phyloP scores from a whole-genome alignment of 2,797 vertebrate genomes.

The Scolopax rusticola region DNA sequence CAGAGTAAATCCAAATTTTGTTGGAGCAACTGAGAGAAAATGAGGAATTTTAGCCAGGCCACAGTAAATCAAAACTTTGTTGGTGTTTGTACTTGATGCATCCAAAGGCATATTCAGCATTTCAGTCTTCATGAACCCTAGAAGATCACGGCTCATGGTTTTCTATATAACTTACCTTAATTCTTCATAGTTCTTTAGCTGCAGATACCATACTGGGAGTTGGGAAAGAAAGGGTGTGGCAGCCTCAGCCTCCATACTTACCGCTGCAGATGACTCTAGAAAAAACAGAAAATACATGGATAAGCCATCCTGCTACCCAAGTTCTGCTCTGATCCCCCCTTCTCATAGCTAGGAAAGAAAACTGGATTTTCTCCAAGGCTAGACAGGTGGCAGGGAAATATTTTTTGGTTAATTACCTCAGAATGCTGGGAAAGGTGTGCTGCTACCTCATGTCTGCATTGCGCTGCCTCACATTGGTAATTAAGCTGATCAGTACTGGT shows the following conservation, averaged over 20 bases:
- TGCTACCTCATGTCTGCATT: slow-evolving; percentile 69
- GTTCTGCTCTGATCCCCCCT: slow-evolving; percentile 21
- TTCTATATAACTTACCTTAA: neutral
- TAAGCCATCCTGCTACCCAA: slow-evolving; percentile 21
- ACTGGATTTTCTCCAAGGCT: slow-evolving; percentile 71
- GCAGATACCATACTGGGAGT: neutral
- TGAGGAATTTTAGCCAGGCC: neutral
- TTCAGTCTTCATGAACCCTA: neutral
- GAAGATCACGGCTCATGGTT: neutral
- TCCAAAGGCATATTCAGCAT: neutral
- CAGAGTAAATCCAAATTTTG: neutral
- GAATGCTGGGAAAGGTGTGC: slow-evolving; percentile 73
- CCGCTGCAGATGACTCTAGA: neutral
- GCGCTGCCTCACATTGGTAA: slow-evolving; percentile 67
- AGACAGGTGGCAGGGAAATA: slow-evolving; percentile 74
- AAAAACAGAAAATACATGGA: neutral
- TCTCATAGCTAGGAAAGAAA: slow-evolving; percentile 47
- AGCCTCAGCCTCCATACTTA: neutral
- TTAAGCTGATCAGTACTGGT: slow-evolving; percentile 72
- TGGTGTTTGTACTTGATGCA: neutral
- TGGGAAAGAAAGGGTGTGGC: neutral
- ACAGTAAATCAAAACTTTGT: neutral
- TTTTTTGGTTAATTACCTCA: slow-evolving; percentile 76
- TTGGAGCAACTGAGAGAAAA: neutral
- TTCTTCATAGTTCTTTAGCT: neutral